Base-by-base conservation (phyloP, 2,797 vertebrate genomes). In the Erethizon dorsatum region DNA sequence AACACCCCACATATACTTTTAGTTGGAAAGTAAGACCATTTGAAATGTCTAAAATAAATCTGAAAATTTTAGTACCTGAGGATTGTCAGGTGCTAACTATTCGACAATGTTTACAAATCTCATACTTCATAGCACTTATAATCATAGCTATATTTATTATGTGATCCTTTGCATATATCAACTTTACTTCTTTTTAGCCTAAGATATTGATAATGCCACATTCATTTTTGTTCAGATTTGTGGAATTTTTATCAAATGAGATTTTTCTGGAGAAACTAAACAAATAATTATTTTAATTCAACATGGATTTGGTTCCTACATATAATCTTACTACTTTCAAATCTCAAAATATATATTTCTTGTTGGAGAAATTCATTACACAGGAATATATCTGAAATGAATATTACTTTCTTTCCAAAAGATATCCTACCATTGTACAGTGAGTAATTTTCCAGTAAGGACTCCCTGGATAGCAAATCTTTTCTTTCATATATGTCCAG, bases 51-150 rank as follows among this genome's bases (percentile, higher is more conserved):
- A 92, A 97, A 96, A 97, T 93, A 87, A 98, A 97, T 95, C 83
- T 91, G 90, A 97, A 92, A 86, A 82, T 84, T 95, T 97, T 61
- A 73, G 24, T 90, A 88, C 92, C 63, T 94, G 91, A 96, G 73
- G 91, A 94, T 97, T 85, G 88, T 96, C 95, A 95, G 91, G 0
- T 96, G 97, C 96, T 98, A 97, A 67, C 45, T 92, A 22, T 97
- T 95, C 90, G 93, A 95, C 93, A 96, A 95, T 86, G 65, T 88
- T 79, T 96, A 92, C 85, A 97, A 96, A 97, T 97, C 96, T 98
- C 86, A 0, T 24, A 61, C 69, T 95, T 97, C 90, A 87, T 3
- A 57, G 69, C 83, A 13, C 2, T 61, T 86, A 88, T 67, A 79
- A 31, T 45, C 96, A 50, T n/a, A 79, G 26, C 84, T 98, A 37